These are phyloP conservation scores for Climacteris rufus DNA, from an alignment of 2,113 vertebrate genomes.

Conservation along the genomic window DNA sequence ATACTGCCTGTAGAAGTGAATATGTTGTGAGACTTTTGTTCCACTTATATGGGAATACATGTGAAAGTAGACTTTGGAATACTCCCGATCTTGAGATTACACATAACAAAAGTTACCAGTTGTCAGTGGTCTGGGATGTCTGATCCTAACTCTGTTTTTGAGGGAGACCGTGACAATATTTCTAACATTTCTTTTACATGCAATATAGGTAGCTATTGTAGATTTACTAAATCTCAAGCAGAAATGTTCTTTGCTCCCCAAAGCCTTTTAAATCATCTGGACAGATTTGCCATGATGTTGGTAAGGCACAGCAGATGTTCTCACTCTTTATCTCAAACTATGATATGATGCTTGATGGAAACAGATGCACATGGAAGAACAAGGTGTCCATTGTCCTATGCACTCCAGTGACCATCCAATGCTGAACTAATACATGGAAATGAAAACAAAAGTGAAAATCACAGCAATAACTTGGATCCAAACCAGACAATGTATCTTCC, in stretches of 20 bases:
- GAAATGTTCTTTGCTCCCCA: neutral
- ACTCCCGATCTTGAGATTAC: neutral
- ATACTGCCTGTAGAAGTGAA: neutral
- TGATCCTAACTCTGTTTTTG: neutral
- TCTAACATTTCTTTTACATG: neutral
- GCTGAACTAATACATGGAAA: neutral
- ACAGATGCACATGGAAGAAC: neutral
- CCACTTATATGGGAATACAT: neutral
- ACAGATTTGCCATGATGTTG: neutral
- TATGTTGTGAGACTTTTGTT: neutral
- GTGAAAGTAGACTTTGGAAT: neutral
- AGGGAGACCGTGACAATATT: neutral
- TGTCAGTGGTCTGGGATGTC: neutral
- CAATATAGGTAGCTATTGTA: neutral
- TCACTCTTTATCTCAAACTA: rapidly evolving
- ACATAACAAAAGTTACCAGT: neutral
- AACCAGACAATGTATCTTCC: neutral
- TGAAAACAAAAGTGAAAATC: neutral
- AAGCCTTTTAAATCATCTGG: neutral
- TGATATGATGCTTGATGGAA: neutral
- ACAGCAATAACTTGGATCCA: neutral
- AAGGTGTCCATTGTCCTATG: neutral
- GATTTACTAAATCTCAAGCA: neutral
- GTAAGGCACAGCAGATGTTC: neutral
- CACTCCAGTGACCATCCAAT: neutral